Evolutionary conservation across 2,113 vertebrate genomes (phyloP).

Genomic region (Cynoglossus semilaevis): DNA sequence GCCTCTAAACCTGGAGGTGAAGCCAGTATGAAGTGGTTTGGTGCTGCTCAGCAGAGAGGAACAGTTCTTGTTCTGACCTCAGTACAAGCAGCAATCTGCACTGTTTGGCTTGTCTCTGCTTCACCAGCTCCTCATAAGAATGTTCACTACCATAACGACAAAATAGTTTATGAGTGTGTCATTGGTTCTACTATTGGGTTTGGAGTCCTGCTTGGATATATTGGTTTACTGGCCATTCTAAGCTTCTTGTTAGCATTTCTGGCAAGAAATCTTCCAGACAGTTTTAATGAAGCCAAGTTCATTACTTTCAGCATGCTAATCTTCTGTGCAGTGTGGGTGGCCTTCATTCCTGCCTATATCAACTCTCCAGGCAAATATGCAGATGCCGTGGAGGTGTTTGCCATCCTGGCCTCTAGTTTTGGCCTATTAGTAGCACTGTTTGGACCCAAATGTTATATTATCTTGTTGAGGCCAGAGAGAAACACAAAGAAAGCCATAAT

Average conservation of each 20-base stretch:
- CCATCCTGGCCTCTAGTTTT: constrained; percentile 74
- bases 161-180: constrained; percentile 62
- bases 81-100: constrained; percentile 63
- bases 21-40: constrained; percentile 59
- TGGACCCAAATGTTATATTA: constrained; percentile 74
- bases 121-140: constrained; percentile 57
- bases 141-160: constrained; percentile 38
- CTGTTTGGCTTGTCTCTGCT: constrained; percentile 57
- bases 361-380: constrained; percentile 71
- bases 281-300: constrained; percentile 70
- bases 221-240: constrained; percentile 62
- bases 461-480: constrained; percentile 66
- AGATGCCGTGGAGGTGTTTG: constrained; percentile 71
- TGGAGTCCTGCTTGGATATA: constrained; percentile 61
- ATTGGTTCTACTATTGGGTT: constrained; percentile 66
- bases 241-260: constrained; percentile 69
- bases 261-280: constrained; percentile 68
- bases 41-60: constrained; percentile 58
- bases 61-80: constrained; percentile 61
- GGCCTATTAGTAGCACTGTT: constrained; percentile 69
- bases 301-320: constrained; percentile 77
- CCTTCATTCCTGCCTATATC: constrained; percentile 70
- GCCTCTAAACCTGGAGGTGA: constrained; percentile 62
- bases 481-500: constrained; percentile 68
- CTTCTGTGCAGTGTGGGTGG: constrained; percentile 74